These are phyloP conservation scores for Centropus bengalensis DNA, from an alignment of 2,113 vertebrate genomes.

Conservation along the genomic window DNA sequence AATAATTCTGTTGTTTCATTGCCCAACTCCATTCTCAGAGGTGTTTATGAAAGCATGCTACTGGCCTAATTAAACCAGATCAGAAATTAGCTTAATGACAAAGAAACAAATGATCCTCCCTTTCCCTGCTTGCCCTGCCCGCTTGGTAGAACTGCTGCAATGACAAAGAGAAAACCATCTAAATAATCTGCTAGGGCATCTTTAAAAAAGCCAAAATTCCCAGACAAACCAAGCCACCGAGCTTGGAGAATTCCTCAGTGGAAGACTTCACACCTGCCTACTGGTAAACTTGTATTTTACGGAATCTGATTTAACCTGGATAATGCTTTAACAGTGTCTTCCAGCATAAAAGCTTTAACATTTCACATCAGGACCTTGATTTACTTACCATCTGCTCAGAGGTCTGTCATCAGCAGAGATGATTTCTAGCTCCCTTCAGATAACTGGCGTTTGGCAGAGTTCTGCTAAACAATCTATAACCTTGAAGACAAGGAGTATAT, in stretches of 20 bases:
- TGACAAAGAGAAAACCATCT: background rate
- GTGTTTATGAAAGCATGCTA: background rate
- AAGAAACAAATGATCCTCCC: background rate
- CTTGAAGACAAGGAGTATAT: slow-evolving; percentile 74
- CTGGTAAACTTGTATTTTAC: slow-evolving; percentile 15
- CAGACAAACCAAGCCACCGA: background rate
- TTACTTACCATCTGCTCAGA: slow-evolving; percentile 80
- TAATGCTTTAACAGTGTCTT: slow-evolving; percentile 70
- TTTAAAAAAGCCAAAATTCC: background rate
- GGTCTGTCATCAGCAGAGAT: slow-evolving; percentile 74
- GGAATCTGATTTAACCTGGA: slow-evolving; percentile 59
- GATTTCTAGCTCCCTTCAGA: slow-evolving; percentile 77
- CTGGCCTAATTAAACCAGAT: background rate
- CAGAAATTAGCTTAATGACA: background rate
- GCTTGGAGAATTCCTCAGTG: slow-evolving; percentile 3
- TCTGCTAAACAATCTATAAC: slow-evolving; percentile 74
- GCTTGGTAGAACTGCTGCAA: background rate
- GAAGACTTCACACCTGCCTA: slow-evolving; percentile 53
- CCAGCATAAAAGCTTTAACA: slow-evolving; percentile 66
- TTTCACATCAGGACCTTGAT: slow-evolving; percentile 78
- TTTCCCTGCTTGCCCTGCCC: background rate
- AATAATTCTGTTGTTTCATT: background rate
- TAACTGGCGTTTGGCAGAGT: slow-evolving; percentile 72
- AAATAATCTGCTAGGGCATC: background rate
- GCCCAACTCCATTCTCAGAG: background rate